A percentile compares a stretch with the other conserved stretches of the same genome.
Evolutionary conservation across 2,113 vertebrate species (phyloP).

Genomic region (Synchiropus splendidus): DNA sequence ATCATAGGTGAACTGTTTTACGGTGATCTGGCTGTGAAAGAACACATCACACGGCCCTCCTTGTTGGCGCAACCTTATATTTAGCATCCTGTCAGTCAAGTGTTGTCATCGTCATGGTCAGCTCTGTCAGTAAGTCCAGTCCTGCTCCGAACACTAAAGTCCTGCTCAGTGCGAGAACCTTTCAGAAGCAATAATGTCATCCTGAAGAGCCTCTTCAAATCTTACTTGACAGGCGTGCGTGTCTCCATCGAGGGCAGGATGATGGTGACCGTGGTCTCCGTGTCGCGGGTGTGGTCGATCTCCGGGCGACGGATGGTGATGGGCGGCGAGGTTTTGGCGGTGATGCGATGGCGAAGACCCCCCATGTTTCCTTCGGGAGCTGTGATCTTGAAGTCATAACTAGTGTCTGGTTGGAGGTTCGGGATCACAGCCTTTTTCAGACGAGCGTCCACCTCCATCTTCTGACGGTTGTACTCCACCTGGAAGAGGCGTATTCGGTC

Average conservation of each 20-base stretch:
- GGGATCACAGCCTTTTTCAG: conserved; percentile 89
- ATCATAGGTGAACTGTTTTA: too few species aligned
- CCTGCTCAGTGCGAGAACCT: too few species aligned
- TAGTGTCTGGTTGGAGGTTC: conserved; percentile 82
- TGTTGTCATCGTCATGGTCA: too few species aligned
- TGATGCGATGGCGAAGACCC: conserved; percentile 87
- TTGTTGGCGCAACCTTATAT: too few species aligned
- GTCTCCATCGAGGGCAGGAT: conserved; percentile 80
- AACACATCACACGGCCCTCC: too few species aligned
- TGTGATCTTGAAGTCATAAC: conserved; percentile 90
- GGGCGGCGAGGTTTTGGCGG: conserved; percentile 83
- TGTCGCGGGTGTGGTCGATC: conserved; percentile 77
- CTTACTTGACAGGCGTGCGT: conserved; percentile 79
- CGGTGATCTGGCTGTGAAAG: too few species aligned
- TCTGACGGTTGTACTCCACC: conserved; percentile 89
- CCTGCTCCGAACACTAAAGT: neutral
- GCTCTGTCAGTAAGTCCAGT: too few species aligned
- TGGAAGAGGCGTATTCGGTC: conserved; percentile 28
- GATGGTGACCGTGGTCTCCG: conserved; percentile 80
- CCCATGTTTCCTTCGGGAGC: conserved; percentile 86
- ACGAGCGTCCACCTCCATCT: conserved; percentile 83
- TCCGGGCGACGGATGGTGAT: conserved; percentile 79
- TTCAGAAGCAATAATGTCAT: neutral
- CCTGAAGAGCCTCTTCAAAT: neutral
- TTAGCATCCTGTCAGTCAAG: too few species aligned